A percentile compares a stretch with the other conserved stretches of the same genome.
These are phyloP conservation scores for Tor tambroides DNA, from an alignment of 2,113 vertebrate genomes.

Conservation along the genomic window DNA sequence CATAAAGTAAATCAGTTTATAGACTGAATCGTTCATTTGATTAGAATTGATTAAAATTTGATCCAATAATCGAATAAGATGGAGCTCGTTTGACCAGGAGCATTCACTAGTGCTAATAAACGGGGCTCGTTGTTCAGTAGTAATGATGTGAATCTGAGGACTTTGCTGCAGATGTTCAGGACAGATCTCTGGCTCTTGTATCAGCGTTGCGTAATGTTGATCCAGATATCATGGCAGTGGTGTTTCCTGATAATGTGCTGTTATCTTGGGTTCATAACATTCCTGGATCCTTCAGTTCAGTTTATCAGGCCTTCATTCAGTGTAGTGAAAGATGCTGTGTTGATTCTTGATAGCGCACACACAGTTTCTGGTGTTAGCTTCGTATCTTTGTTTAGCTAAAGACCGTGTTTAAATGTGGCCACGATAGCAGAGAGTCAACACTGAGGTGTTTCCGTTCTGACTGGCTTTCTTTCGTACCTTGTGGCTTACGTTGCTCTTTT, in stretches of 20 bases:
- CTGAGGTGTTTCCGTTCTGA: not conserved
- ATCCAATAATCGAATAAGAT: too few species aligned
- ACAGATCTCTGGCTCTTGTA: too few species aligned
- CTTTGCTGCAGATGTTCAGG: not conserved
- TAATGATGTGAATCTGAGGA: not conserved
- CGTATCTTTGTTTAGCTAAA: not conserved
- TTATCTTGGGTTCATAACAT: not conserved
- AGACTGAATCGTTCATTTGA: too few species aligned
- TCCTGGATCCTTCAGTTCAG: not conserved
- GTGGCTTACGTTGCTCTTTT: not conserved
- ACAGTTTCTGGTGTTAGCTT: not conserved
- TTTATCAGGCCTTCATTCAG: not conserved
- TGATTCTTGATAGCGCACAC: not conserved
- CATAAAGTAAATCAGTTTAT: too few species aligned
- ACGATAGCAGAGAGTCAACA: not conserved
- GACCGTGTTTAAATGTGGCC: not conserved
- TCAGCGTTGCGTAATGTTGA: too few species aligned
- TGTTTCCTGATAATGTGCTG: not conserved
- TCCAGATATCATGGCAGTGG: not conserved
- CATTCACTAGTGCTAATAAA: too few species aligned
- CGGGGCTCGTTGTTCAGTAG: too few species aligned
- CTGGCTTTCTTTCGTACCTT: not conserved
- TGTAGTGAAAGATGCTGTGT: not conserved
- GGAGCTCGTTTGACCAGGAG: too few species aligned
- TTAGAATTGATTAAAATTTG: too few species aligned